Base-by-base conservation (phyloP, 1,140 invertebrate genomes). In the Drosophila auraria region DNA sequence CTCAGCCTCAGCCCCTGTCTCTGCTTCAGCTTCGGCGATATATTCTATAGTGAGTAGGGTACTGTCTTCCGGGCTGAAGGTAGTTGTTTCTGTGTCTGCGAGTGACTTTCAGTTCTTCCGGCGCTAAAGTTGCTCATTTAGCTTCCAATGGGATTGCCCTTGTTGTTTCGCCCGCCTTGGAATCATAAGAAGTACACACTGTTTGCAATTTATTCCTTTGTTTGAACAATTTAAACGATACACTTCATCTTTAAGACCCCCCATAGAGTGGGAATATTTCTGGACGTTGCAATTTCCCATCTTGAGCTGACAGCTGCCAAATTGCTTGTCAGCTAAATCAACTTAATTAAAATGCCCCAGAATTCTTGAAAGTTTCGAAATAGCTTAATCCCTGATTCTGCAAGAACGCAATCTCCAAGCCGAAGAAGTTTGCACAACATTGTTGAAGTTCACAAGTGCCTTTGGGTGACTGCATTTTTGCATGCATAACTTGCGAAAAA, bases 401-500 rank as follows among this genome's bases (percentile, higher is more conserved):
- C 44, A 60, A 47, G 20, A 38, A 59, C 66, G 51, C 50, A 49
- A 17, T 20, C 12, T 15, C 8, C 23, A 30, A 40, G 23, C 20
- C 15, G 8, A n/a, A 61, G 15, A 77, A 66, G 47, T 78, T 49
- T 60, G 20, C 36, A 36, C 56, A 44, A 68, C 36, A 59, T 27
- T 42, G 33, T 76, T 75, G 44, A 23, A 51, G 27, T 70, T 45
- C 50, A 50, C 9, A 23, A 58, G 45, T 2, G 65, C 44, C 61
- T 25, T 76, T n/a, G 73, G 49, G 23, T 27, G 17, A 66, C 36
- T 66, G 44, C 73, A 77, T 27, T 60, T 69, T 62, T 57, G 33
- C 50, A 36, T 61, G 27, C 56, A 77, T 60, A 56, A 66, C 25
- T 66, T 75, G 58, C 38, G 27, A 4, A 58, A 44, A 38, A 42